Evolutionary conservation across 2,797 vertebrate genomes (phyloP), one percentile per base, ranked within the genome.

Genomic region (Coregonus sp.): DNA sequence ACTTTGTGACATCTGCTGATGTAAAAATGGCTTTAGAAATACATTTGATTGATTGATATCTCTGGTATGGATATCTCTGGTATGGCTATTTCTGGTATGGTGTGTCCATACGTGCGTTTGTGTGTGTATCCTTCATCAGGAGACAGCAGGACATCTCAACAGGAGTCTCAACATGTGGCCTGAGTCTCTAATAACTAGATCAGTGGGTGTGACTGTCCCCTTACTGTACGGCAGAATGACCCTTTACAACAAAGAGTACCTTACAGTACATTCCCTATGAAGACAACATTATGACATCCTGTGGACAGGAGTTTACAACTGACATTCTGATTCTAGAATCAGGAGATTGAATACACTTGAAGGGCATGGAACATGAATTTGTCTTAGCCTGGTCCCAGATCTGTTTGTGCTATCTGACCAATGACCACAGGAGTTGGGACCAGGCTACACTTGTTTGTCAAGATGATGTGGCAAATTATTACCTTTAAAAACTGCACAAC

Each of bases 121-220:
- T 59, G 16, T 56, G 54, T 59, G 54, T 0, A 6, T 59, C 5
- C 18, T 56, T 56, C 54, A 59, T n/a, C 56, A 59, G 56, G 56
- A 59, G 6, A 59, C 18, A 20, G 20, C 14, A 59, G 54, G 54
- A 54, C 16, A 16, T 9, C 40, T 2, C 40, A 40, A 40, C 40
- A 47, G 40, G n/a, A 18, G n/a, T 59, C 56, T n/a, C 56, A 7
- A 59, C 56, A 59, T 59, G 66, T 71, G 72, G 70, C 75, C 75
- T 73, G 73, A 78, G 79, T 77, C 75, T 74, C 78, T 29, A 56
- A 72, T 50, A 14, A n/a, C 61, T 75, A 56, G 18, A 59, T 6
- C 18, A 20, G 40, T 9, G 56, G 56, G 56, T 7, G 18, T 18
- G 56, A 59, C 56, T 20, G n/a, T 59, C n/a, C 20, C n/a, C 2